A percentile compares a stretch with the other conserved stretches of the same genome.
phyloP scores from a whole-genome alignment of 2,797 vertebrate species.

The Chloroceryle amazona region DNA sequence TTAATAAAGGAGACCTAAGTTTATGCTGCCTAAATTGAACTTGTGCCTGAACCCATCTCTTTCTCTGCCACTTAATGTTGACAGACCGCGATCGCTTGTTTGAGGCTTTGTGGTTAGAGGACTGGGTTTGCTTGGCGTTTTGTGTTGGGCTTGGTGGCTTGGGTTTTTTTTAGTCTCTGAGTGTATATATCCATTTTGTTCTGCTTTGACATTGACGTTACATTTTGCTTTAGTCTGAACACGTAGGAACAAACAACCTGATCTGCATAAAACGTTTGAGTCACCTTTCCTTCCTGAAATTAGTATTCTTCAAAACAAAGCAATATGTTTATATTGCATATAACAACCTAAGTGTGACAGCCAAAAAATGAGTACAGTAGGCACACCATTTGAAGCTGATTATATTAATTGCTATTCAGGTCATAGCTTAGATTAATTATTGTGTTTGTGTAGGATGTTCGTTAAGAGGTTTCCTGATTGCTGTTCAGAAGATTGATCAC shows the following conservation, averaged over 20 bases:
- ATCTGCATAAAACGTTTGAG: conserved; percentile 31
- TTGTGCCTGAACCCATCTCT: conserved; percentile 5
- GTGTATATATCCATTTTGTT: conserved; percentile 26
- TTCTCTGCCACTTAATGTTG: background rate
- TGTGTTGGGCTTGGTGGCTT: background rate
- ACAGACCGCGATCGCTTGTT: background rate
- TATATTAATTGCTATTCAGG: conserved; percentile 80
- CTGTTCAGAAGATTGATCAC: conserved; percentile 79
- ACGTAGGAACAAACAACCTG: conserved; percentile 36
- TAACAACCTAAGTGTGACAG: conserved; percentile 49
- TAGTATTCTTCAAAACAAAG: conserved; percentile 63
- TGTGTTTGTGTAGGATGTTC: conserved; percentile 80
- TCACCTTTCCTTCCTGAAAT: conserved; percentile 62
- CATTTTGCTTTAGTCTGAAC: conserved; percentile 60
- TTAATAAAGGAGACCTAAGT: conserved; percentile 15
- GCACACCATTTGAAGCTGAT: conserved; percentile 55
- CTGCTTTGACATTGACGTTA: conserved; percentile 57
- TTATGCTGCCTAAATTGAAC: background rate
- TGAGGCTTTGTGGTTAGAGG: conserved; percentile 30
- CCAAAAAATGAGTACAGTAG: conserved; percentile 54
- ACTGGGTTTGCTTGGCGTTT: background rate
- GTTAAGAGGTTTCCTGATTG: conserved; percentile 82
- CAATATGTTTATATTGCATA: conserved; percentile 40
- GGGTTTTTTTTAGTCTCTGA: background rate
- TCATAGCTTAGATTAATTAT: conserved; percentile 82